Evolutionary conservation across 2,888 invertebrate genomes (phyloP).

Genomic region (Cepaea hortensis): DNA sequence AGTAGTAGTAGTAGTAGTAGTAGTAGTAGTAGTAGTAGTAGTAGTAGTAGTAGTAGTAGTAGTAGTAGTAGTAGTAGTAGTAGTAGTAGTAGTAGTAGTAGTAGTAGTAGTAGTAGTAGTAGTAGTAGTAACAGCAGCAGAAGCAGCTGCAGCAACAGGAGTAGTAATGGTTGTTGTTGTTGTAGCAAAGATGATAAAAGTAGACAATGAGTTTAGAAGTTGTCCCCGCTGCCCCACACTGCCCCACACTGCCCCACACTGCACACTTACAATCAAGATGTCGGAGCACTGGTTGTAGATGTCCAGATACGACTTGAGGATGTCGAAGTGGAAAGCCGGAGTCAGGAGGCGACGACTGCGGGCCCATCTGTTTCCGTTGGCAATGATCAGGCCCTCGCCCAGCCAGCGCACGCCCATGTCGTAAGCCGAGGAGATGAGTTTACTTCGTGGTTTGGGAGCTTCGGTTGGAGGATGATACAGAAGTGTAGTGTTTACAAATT

Average conservation of each 20-base stretch:
- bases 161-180: too few relatives aligned
- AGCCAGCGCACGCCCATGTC: slow-evolving; percentile 62
- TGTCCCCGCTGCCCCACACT: too few relatives aligned
- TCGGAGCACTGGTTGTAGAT: slow-evolving; percentile 51
- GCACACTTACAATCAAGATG: slow-evolving; percentile 15
- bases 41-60: not conserved
- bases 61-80: not conserved
- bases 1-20: too few relatives aligned
- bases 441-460: slow-evolving; percentile 49
- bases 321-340: slow-evolving; percentile 51
- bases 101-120: too few relatives aligned
- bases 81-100: too few relatives aligned
- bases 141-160: too few relatives aligned
- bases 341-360: slow-evolving; percentile 59
- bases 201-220: too few relatives aligned
- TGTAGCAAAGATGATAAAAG: too few relatives aligned
- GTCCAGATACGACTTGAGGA: slow-evolving; percentile 55
- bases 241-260: too few relatives aligned
- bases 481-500: too few relatives aligned
- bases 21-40: not conserved
- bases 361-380: slow-evolving; percentile 60
- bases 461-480: not conserved
- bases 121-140: too few relatives aligned
- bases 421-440: slow-evolving; percentile 46
- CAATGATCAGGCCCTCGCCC: slow-evolving; percentile 62